Evolutionary conservation across 2,888 invertebrate genomes (phyloP).

Genomic region (Nebria salina): DNA sequence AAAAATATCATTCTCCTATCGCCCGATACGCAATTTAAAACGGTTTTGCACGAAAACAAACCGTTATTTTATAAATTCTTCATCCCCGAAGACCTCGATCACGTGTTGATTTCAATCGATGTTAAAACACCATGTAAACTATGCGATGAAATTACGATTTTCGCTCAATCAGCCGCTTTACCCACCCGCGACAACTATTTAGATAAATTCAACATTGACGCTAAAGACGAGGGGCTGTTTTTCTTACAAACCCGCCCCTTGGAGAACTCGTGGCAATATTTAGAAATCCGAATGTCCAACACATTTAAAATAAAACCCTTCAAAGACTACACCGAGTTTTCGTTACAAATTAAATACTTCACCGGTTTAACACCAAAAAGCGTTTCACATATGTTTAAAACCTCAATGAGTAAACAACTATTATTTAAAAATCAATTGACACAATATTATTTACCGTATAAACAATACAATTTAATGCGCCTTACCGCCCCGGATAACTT

Average conservation of each 20-base stretch:
- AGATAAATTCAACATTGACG: conserved; percentile 54
- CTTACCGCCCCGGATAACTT: conserved; percentile 80
- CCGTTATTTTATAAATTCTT: conserved; percentile 57
- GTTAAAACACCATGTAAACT: conserved; percentile 52
- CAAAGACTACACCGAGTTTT: conserved; percentile 21
- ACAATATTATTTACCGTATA: conserved; percentile 51
- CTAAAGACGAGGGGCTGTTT: conserved; percentile 54
- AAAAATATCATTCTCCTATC: conserved; percentile 52
- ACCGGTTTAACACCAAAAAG: conserved; percentile 20
- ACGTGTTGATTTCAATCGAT: conserved; percentile 53
- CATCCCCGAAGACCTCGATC: conserved; percentile 54
- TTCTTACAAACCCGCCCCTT: conserved; percentile 65
- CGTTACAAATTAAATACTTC: conserved; percentile 32
- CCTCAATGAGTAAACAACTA: conserved; percentile 28
- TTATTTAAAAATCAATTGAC: conserved; percentile 17
- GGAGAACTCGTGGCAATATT: conserved; percentile 71
- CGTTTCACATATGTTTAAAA: conserved; percentile 28
- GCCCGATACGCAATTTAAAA: conserved; percentile 50
- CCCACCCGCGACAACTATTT: conserved; percentile 66
- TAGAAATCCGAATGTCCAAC: conserved; percentile 57
- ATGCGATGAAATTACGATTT: conserved; percentile 57
- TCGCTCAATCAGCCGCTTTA: conserved; percentile 66
- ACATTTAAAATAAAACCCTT: conserved; percentile 7
- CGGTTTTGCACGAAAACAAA: conserved; percentile 49
- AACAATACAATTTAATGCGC: conserved; percentile 61